phyloP scores from a whole-genome alignment of 2,113 vertebrate species.

The Tachysurus fulvidraco region DNA sequence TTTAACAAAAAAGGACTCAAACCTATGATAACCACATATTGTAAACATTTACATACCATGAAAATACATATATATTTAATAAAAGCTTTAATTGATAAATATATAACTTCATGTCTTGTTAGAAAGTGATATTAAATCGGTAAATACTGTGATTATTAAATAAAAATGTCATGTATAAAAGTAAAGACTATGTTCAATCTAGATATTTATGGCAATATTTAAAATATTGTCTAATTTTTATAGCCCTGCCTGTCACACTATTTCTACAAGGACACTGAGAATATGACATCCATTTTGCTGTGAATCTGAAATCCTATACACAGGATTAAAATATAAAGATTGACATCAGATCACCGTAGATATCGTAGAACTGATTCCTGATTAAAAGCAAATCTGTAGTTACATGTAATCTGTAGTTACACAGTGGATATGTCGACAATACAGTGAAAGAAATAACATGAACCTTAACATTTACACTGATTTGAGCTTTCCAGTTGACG shows the following conservation, averaged over 20 bases:
- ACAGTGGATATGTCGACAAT: background rate
- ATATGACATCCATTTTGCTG: conserved; percentile 33
- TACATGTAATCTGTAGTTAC: background rate
- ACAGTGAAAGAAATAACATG: conserved; percentile 15
- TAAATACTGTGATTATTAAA: conserved; percentile 91
- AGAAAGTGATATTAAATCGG: conserved; percentile 80
- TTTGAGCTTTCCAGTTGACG: conserved; percentile 8
- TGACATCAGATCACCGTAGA: conserved; percentile 26
- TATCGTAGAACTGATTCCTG: conserved; percentile 33
- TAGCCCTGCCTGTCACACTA: conserved; percentile 16
- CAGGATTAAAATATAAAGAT: conserved; percentile 49
- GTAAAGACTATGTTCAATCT: conserved; percentile 76
- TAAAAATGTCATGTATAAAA: conserved; percentile 88
- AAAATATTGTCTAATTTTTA: conserved; percentile 30
- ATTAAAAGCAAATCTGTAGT: conserved; percentile 9
- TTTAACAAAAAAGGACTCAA: conserved; percentile 59
- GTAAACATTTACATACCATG: conserved; percentile 70
- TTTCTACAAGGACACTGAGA: conserved; percentile 40
- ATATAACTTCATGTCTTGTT: conserved; percentile 79
- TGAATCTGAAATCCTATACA: conserved; percentile 32
- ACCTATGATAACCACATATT: conserved; percentile 66
- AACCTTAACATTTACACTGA: conserved; percentile 34
- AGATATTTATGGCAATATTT: conserved; percentile 44
- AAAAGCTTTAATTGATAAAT: conserved; percentile 83
- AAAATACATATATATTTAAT: conserved; percentile 71